Evolutionary conservation across 2,113 vertebrate genomes (phyloP).

Genomic region (Copsychus sechellarum): DNA sequence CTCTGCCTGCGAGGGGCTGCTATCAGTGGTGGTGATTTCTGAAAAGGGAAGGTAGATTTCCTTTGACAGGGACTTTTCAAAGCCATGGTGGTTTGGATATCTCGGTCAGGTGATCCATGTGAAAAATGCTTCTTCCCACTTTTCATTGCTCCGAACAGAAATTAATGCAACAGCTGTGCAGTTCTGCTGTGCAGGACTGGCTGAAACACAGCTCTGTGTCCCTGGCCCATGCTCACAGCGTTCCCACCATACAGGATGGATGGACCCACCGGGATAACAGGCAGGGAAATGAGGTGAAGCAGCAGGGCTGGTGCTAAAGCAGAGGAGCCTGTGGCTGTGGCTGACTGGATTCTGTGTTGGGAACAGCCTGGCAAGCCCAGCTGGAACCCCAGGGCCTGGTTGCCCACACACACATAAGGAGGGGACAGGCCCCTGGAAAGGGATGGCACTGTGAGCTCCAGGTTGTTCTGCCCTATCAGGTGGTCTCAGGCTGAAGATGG

Average conservation of each 20-base stretch:
- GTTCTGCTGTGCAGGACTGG: not conserved
- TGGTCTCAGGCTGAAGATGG: not conserved
- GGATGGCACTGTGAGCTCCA: not conserved
- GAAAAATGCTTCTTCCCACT: not conserved
- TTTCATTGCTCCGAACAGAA: not conserved
- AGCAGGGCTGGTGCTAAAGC: not conserved
- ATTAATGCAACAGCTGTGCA: not conserved
- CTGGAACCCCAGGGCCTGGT: not conserved
- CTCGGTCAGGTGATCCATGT: not conserved
- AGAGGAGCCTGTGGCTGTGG: not conserved
- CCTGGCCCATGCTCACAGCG: accelerated
- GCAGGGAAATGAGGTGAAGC: not conserved
- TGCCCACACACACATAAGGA: accelerated
- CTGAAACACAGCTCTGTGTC: not conserved
- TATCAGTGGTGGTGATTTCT: accelerated
- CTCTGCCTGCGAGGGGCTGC: not conserved
- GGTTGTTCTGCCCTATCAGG: not conserved
- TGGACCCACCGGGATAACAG: not conserved
- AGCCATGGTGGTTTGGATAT: not conserved
- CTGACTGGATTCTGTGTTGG: not conserved
- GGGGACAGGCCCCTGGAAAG: not conserved
- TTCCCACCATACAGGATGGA: accelerated
- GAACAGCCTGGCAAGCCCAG: not conserved
- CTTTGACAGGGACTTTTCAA: not conserved
- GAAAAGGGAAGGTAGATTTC: not conserved